Conservation (phyloP, 2,113 vertebrate species). For the Archocentrus centrarchus region DNA sequence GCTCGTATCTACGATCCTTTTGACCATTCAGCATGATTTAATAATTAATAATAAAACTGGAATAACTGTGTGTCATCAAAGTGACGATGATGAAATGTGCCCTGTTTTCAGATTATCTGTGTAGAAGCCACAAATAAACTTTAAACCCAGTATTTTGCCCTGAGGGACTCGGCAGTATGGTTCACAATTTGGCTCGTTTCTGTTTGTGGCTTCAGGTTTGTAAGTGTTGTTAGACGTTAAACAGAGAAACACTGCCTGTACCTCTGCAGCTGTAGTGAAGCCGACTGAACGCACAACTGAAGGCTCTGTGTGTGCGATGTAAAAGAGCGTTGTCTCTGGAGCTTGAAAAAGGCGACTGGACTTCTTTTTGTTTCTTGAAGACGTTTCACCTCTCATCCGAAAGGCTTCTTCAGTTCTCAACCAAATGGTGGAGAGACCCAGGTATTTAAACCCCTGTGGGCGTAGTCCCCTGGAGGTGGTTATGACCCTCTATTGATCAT, state of each 20-base stretch:
- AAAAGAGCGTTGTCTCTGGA: neutral
- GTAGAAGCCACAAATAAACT: neutral
- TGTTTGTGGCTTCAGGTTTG: fast-evolving
- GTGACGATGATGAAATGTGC: neutral
- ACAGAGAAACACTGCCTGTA: neutral
- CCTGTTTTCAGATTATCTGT: neutral
- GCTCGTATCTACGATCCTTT: neutral
- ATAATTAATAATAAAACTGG: no score
- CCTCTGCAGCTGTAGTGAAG: neutral
- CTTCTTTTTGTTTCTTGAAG: no score
- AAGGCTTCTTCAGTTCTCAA: no score
- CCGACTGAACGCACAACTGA: neutral
- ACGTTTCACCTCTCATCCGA: no score
- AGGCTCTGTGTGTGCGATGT: neutral
- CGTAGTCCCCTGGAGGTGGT: no score
- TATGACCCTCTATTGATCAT: no score
- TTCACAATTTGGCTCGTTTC: fast-evolving
- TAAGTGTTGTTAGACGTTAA: no score
- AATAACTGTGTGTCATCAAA: neutral
- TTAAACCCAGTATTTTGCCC: neutral
- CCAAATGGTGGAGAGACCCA: no score
- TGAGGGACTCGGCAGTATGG: neutral
- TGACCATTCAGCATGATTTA: neutral
- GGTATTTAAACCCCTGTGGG: no score
- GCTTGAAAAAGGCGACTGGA: no score